Evolutionary conservation across 2,797 vertebrate genomes (phyloP).

Genomic region (Strix occidentalis): DNA sequence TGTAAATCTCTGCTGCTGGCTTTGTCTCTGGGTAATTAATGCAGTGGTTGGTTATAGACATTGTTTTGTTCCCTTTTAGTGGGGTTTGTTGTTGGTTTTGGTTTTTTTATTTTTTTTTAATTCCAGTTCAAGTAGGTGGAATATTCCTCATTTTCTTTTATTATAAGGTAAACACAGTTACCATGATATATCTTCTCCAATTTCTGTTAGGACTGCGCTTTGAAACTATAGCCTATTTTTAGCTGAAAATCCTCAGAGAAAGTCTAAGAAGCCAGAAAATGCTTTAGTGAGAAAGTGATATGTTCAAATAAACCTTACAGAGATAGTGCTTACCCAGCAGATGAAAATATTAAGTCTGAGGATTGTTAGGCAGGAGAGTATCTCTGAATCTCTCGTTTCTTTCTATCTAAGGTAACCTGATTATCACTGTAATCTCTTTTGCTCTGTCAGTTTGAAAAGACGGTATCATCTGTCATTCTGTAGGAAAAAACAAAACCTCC

Average conservation of each 20-base stretch:
- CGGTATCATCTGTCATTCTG: conserved; percentile 31
- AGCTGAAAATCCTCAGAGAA: conserved; percentile 33
- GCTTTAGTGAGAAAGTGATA: conserved; percentile 10
- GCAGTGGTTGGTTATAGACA: not conserved
- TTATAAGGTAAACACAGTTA: conserved; percentile 20
- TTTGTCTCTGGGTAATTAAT: not conserved
- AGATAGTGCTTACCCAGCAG: conserved; percentile 16
- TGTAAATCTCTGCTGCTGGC: not conserved
- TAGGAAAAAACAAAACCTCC: not conserved
- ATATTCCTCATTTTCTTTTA: conserved; percentile 22
- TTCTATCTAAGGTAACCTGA: conserved; percentile 21
- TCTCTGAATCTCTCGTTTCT: not conserved
- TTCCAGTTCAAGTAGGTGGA: not conserved
- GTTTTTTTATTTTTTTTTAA: not conserved
- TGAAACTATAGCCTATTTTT: conserved; percentile 39
- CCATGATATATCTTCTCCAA: not conserved
- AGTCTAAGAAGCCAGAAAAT: conserved; percentile 27
- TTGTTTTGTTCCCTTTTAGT: not conserved
- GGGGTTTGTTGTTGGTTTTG: not conserved
- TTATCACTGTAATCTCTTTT: conserved; percentile 57
- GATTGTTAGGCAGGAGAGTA: conserved; percentile 40
- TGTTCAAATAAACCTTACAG: conserved; percentile 43
- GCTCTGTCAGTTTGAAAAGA: conserved; percentile 29
- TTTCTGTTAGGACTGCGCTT: not conserved
- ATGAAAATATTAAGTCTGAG: conserved; percentile 54